Evolutionary conservation across 2,888 invertebrate species (phyloP).

Genomic region (Scaeva pyrastri): DNA sequence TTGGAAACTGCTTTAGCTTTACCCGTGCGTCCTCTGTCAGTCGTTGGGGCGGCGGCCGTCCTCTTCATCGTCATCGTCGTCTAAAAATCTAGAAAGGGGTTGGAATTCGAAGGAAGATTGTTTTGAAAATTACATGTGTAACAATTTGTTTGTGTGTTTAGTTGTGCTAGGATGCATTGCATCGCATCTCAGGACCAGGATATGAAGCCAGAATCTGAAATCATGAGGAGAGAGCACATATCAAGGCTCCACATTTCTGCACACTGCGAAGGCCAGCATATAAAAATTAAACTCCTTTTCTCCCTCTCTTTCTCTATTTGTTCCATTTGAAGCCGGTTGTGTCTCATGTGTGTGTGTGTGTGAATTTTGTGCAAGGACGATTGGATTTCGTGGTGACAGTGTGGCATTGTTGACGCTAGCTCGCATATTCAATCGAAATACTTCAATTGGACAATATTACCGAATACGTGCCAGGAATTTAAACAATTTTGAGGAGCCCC

Average conservation of each 20-base stretch:
- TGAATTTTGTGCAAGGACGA: conserved; percentile 15
- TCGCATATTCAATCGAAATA: conserved; percentile 72
- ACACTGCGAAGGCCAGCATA: neutral
- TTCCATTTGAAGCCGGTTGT: no score
- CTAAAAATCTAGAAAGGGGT: conserved; percentile 39
- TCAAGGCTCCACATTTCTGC: conserved; percentile 11
- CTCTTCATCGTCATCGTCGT: no score
- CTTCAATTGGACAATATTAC: conserved; percentile 75
- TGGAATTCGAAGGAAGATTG: conserved; percentile 53
- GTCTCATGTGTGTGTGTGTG: neutral
- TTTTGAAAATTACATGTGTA: conserved; percentile 34
- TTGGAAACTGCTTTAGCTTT: conserved; percentile 26
- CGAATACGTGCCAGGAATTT: conserved; percentile 72
- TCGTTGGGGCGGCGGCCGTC: no score
- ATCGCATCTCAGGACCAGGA: conserved; percentile 12
- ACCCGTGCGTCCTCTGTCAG: no score
- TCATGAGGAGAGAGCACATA: conserved; percentile 7
- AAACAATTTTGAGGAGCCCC: conserved; percentile 40
- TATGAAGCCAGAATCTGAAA: conserved; percentile 51
- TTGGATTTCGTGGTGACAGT: conserved; percentile 66
- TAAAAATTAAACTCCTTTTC: conserved; percentile 2
- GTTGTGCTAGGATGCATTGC: neutral
- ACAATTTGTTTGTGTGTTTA: conserved; percentile 11
- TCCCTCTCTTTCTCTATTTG: no score
- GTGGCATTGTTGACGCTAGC: conserved; percentile 69